Conservation (phyloP, 1,140 invertebrate species). For the Lepidurus arcticus region DNA sequence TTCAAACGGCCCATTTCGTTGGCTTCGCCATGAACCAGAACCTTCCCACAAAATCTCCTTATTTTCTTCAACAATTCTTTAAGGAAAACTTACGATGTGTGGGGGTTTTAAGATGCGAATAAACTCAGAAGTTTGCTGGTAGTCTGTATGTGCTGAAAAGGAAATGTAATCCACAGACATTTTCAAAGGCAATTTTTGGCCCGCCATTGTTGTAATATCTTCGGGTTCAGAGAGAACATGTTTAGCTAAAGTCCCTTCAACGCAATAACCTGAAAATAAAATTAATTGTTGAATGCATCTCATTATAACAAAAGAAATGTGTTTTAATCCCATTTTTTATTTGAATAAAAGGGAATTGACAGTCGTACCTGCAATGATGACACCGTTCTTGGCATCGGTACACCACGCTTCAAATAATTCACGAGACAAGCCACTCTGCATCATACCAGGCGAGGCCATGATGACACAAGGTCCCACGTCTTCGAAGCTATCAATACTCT, state of each 20-base stretch:
- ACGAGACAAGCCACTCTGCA: slow-evolving; percentile 95
- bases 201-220: slow-evolving; percentile 90
- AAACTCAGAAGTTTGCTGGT: slow-evolving; percentile 97
- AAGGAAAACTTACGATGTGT: slow-evolving; percentile 67
- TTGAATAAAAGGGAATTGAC: neutral
- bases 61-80: neutral
- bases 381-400: slow-evolving; percentile 93
- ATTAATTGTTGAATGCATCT: neutral
- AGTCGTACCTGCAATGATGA: slow-evolving; percentile 80
- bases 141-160: slow-evolving; percentile 98
- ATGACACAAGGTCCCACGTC: slow-evolving; percentile 98
- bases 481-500: slow-evolving; percentile 98
- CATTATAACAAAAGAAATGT: slow-evolving; percentile 31
- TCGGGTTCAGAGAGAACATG: slow-evolving; percentile 96
- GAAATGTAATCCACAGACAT: slow-evolving; percentile 99
- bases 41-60: slow-evolving; percentile 46
- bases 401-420: slow-evolving; percentile 99
- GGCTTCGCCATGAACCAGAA: slow-evolving; percentile 96
- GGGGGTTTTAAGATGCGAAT: slow-evolving; percentile 88
- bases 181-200: slow-evolving; percentile 91
- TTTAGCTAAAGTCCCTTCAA: slow-evolving; percentile 97
- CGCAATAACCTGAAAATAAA: slow-evolving; percentile 73
- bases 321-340: slow-evolving; percentile 31
- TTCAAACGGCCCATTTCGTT: slow-evolving; percentile 97
- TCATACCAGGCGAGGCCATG: slow-evolving; percentile 99